These are phyloP conservation scores for Chloroceryle aenea DNA, from an alignment of 2,113 vertebrate genomes.

Conservation along the genomic window DNA sequence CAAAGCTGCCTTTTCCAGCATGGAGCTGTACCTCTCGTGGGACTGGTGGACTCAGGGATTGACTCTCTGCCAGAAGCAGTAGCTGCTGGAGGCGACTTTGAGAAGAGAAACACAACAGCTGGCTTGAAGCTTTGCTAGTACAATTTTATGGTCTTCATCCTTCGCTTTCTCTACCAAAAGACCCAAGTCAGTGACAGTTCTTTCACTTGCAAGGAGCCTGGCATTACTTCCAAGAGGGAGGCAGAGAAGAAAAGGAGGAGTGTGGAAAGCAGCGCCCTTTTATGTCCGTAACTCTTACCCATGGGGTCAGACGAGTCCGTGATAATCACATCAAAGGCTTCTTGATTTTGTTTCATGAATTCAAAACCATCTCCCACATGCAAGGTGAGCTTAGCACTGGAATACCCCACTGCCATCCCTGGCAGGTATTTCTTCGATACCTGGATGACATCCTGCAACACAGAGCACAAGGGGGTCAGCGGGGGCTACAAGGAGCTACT, in stretches of 20 bases:
- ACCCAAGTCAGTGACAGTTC: background rate
- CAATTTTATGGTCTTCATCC: background rate
- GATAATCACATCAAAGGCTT: slow-evolving; percentile 97
- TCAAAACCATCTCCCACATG: slow-evolving; percentile 96
- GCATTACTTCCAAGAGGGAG: background rate
- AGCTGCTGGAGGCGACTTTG: background rate
- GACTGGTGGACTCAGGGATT: background rate
- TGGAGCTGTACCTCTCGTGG: background rate
- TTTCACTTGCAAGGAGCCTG: background rate
- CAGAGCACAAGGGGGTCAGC: background rate
- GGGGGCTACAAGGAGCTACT: background rate
- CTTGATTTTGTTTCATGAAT: slow-evolving; percentile 98
- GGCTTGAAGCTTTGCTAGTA: background rate
- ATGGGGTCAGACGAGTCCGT: slow-evolving; percentile 98
- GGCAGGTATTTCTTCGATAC: slow-evolving; percentile 96
- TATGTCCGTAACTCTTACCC: slow-evolving; percentile 77
- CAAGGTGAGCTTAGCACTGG: slow-evolving; percentile 92
- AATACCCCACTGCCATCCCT: slow-evolving; percentile 94
- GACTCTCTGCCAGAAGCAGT: background rate
- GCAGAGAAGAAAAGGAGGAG: background rate
- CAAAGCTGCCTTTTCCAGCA: background rate
- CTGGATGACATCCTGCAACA: slow-evolving; percentile 91
- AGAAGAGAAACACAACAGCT: background rate
- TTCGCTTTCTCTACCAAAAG: background rate
- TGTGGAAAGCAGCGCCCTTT: background rate